These are phyloP conservation scores for Tachypleus tridentatus DNA, from an alignment of 1,140 invertebrate species.

Conservation along the genomic window DNA sequence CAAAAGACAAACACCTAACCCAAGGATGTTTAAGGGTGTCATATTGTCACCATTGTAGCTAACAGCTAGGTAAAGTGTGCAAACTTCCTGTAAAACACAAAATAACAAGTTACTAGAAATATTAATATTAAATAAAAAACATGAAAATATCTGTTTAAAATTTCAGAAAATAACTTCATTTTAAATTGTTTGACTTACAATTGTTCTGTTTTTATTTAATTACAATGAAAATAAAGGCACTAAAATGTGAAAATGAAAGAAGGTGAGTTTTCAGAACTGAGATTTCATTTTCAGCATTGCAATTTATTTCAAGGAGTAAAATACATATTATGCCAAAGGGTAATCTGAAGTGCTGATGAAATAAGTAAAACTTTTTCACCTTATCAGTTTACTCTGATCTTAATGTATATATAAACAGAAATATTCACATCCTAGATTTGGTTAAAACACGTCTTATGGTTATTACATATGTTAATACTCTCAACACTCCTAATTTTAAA, in stretches of 20 bases:
- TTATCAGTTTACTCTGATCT: no score
- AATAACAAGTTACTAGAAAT: slow-evolving; percentile 11
- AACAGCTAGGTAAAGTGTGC: slow-evolving; percentile 72
- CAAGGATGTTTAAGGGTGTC: slow-evolving; percentile 66
- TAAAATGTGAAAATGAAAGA: background rate
- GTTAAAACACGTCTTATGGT: no score
- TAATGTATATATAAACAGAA: no score
- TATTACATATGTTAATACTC: no score
- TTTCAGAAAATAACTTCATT: background rate
- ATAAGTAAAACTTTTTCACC: no score
- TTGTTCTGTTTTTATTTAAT: background rate
- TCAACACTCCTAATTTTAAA: no score
- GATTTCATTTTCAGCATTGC: no score
- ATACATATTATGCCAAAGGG: no score
- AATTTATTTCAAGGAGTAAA: no score
- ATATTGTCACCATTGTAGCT: slow-evolving; percentile 72
- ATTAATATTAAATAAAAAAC: slow-evolving; percentile 8
- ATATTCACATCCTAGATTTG: no score
- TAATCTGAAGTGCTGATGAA: no score
- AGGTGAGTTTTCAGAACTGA: slow-evolving; percentile 1
- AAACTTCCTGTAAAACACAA: slow-evolving; percentile 64
- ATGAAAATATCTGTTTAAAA: slow-evolving; percentile 1
- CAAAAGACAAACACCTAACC: slow-evolving; percentile 70
- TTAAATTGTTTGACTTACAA: background rate
- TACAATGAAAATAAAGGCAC: slow-evolving; percentile 1